Conservation (phyloP, 2,113 vertebrate species). For the Thryonomys swinderianus region DNA sequence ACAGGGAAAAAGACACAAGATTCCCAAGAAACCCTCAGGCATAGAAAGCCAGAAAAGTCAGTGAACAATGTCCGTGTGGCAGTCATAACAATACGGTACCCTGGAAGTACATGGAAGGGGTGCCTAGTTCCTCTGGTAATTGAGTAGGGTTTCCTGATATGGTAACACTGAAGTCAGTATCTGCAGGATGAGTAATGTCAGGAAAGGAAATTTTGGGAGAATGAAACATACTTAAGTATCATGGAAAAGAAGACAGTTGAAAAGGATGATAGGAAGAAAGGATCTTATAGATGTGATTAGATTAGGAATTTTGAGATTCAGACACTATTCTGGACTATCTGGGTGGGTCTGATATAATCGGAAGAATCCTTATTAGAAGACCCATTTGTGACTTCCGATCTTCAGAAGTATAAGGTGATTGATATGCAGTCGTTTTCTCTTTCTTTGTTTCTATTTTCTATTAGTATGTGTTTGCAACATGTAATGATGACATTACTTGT, state of each 20-base stretch:
- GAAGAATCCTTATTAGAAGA: background rate
- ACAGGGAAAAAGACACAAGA: background rate
- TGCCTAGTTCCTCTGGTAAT: background rate
- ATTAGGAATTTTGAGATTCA: background rate
- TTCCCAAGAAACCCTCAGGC: background rate
- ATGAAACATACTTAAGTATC: background rate
- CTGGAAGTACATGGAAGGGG: background rate
- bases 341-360: background rate
- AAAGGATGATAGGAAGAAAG: background rate
- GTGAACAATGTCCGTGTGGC: background rate
- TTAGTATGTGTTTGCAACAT: background rate
- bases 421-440: background rate
- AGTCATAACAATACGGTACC: background rate
- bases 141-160: background rate
- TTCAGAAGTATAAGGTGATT: background rate
- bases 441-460: background rate
- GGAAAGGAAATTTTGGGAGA: background rate
- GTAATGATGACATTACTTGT: background rate
- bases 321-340: background rate
- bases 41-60: background rate
- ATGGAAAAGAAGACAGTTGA: background rate
- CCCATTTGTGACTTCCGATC: background rate
- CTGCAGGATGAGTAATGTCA: background rate
- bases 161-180: background rate
- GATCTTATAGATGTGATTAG: background rate